Percentiles rank a stretch among this genome's conserved stretches.
Evolutionary conservation across 2,797 vertebrate genomes (phyloP).

Genomic region (Thaleichthys pacificus): DNA sequence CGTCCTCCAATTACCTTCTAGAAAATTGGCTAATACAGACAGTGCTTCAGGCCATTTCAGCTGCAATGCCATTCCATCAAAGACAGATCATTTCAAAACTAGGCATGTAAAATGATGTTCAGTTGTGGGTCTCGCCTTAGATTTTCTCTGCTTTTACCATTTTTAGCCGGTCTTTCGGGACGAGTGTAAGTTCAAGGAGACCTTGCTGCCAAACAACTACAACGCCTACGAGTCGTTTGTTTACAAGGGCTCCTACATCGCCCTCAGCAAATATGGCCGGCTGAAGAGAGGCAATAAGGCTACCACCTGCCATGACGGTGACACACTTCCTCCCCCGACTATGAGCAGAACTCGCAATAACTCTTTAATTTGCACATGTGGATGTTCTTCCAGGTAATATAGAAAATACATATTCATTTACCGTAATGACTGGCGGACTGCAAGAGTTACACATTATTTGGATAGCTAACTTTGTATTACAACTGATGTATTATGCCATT

Average conservation of each 20-base stretch:
- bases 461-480: constrained; percentile 78
- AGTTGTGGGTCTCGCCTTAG: constrained; percentile 9
- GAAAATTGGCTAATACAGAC: background rate
- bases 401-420: constrained; percentile 47
- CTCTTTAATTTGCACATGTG: constrained; percentile 84
- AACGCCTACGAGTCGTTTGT: constrained; percentile 91
- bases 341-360: constrained; percentile 75
- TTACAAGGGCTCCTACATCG: constrained; percentile 88
- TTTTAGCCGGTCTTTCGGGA: constrained; percentile 85
- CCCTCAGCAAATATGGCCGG: constrained; percentile 92
- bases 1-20: background rate
- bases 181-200: constrained; percentile 96
- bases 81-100: constrained; percentile 47
- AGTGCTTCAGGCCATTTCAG: background rate
- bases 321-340: constrained; percentile 96
- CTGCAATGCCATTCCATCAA: constrained; percentile 28
- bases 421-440: constrained; percentile 61
- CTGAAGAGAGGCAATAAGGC: constrained; percentile 90
- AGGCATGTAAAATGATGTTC: constrained; percentile 39
- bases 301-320: constrained; percentile 88
- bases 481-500: constrained; percentile 63
- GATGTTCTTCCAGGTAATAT: constrained; percentile 78
- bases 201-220: constrained; percentile 94
- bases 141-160: constrained; percentile 19
- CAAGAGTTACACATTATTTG: constrained; percentile 77